Conservation (phyloP, 92 coral and sea anemone species). For the Micromussa lordhowensis region DNA sequence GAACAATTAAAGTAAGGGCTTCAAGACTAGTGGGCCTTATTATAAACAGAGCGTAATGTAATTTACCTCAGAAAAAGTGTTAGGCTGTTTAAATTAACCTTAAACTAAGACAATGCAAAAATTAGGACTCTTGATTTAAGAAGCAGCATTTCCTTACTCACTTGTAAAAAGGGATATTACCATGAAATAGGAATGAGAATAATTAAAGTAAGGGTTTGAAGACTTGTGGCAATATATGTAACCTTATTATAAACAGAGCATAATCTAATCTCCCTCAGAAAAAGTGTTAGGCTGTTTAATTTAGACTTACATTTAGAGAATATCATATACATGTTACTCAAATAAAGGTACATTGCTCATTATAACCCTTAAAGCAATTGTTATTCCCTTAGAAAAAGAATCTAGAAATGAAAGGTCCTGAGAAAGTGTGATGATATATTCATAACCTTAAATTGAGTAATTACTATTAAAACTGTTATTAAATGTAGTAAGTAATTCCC, state of each 20-base stretch:
- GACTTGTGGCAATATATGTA: slow-evolving; percentile 3
- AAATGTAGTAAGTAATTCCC: slow-evolving; percentile 22
- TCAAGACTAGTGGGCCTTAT: background rate
- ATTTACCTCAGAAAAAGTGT: background rate
- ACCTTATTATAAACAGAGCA: slow-evolving; percentile 11
- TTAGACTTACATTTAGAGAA: background rate
- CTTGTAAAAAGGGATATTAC: slow-evolving; percentile 19
- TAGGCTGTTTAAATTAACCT: background rate
- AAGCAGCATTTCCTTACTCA: slow-evolving; percentile 17
- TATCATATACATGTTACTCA: background rate
- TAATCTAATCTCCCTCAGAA: slow-evolving; percentile 1
- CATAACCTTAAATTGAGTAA: slow-evolving; percentile 10
- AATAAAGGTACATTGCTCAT: slow-evolving; percentile 13
- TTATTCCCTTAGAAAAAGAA: slow-evolving; percentile 11
- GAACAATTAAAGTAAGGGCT: slow-evolving; percentile 1
- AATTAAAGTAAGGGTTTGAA: slow-evolving; percentile 7
- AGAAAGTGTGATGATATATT: slow-evolving; percentile 13
- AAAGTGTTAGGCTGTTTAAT: too few species aligned
- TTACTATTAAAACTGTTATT: slow-evolving; percentile 11
- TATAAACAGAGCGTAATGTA: background rate
- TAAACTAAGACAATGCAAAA: slow-evolving; percentile 12
- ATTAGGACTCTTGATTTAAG: slow-evolving; percentile 35
- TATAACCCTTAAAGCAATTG: slow-evolving; percentile 12
- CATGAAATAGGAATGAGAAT: too few species aligned
- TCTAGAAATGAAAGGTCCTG: slow-evolving; percentile 9